Base-by-base conservation (phyloP, 2,888 invertebrate genomes). In the Pristionchus mayeri region DNA sequence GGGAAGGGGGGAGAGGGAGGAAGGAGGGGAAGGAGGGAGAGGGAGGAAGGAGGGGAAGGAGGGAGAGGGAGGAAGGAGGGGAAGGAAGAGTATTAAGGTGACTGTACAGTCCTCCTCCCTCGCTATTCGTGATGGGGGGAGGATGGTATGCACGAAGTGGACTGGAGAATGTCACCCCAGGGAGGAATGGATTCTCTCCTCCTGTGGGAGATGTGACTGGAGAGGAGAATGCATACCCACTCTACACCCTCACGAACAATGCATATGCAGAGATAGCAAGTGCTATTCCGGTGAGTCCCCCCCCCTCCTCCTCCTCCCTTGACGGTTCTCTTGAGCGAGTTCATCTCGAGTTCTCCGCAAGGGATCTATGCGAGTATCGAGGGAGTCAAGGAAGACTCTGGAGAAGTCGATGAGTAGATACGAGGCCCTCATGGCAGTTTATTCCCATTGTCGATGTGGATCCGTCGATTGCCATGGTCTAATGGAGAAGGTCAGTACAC, bases 381-480 rank as follows among this genome's bases (percentile, higher is more conserved):
- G 89, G 30, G 86, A 89, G 81, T 85, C 85, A 6, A 67, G 78
- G 87, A 37, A 85, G 87, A 63, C 85, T 91, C 44, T 91, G 57
- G 91, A 91, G 85, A 88, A 89, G 75, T 88, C 91, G 57, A 85
- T 88, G n/a, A 87, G 86, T 75, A 82, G 87, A 60, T 90, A 89
- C 75, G 90, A 92, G 76, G 91, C 91, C 0, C 86, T 92, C 3
- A 60, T 92, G 84, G 91, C 92, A 0, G 91, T 91, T 9, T 89
- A 91, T 67, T 89, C 91, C 0, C 85, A 87, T 37, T 92, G 92
- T 84, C 80, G 88, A 11, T 91, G 89, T 83, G 79, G 82, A 16
- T 48, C 48, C 18, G 57, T 83, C 84, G 86, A 85, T 34, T 89
- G 89, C 37, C 30, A 50, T 16, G 78, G 82, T 37, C 27, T 52